Evolutionary conservation across 2,113 vertebrate species (phyloP).

Genomic region (Antechinus stuartii): DNA sequence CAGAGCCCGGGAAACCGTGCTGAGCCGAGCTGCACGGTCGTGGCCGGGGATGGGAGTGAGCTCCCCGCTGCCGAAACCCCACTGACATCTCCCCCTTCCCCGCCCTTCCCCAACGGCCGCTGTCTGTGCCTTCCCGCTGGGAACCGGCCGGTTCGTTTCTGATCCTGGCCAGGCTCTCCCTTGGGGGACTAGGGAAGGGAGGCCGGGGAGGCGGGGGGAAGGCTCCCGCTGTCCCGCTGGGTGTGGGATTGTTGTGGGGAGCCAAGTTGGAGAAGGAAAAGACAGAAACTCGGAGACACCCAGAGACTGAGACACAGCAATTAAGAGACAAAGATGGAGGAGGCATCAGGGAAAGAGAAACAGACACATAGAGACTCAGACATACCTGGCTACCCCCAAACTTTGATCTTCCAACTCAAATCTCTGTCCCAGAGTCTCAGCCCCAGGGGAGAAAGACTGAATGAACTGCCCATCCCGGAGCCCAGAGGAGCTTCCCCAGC

Average conservation of each 20-base stretch:
- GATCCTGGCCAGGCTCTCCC: neutral
- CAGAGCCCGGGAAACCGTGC: neutral
- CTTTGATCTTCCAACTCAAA: constrained; percentile 77
- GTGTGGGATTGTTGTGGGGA: constrained; percentile 17
- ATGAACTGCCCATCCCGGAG: constrained; percentile 68
- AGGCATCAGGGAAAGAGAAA: constrained; percentile 33
- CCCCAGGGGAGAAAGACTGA: constrained; percentile 72
- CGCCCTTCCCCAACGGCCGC: neutral
- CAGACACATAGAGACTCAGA: constrained; percentile 1
- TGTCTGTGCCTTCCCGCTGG: neutral
- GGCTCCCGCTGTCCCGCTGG: neutral
- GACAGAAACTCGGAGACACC: neutral
- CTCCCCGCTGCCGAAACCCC: neutral
- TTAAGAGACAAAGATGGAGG: neutral
- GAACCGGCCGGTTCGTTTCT: neutral
- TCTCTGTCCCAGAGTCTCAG: constrained; percentile 63
- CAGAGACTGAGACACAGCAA: neutral
- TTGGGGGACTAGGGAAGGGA: neutral
- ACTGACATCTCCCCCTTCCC: neutral
- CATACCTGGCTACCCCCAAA: constrained; percentile 37
- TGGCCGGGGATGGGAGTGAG: neutral
- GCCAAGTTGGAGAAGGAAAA: neutral
- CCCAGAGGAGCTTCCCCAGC: constrained; percentile 45
- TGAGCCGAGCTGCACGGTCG: neutral
- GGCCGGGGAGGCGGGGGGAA: neutral